phyloP scores from a whole-genome alignment of 2,888 invertebrate species.

The Notodonta dromedarius region DNA sequence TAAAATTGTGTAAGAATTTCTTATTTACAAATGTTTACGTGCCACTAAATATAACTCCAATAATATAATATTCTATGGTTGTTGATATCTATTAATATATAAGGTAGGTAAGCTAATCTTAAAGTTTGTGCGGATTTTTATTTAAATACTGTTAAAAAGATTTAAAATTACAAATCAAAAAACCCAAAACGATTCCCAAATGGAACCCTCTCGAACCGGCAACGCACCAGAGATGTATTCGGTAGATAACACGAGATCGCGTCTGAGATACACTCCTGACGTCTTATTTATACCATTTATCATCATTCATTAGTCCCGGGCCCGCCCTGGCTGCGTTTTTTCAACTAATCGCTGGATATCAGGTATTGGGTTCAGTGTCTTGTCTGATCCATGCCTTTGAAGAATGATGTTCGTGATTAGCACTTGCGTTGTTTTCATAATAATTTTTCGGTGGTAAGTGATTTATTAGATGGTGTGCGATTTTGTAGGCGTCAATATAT shows the following conservation, averaged over 20 bases:
- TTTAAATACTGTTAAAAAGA: not conserved
- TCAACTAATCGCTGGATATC: constrained; percentile 27
- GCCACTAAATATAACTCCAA: too few relatives aligned
- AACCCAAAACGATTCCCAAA: not conserved
- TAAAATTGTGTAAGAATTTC: too few relatives aligned
- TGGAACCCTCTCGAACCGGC: constrained; percentile 10
- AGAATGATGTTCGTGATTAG: not conserved
- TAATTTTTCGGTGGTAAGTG: not conserved
- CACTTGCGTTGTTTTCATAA: not conserved
- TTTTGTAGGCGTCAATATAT: not conserved
- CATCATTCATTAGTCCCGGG: constrained; percentile 46
- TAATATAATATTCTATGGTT: too few relatives aligned
- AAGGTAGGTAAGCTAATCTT: too few relatives aligned
- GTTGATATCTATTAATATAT: too few relatives aligned
- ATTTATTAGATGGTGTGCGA: not conserved
- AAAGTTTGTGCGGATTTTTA: too few relatives aligned
- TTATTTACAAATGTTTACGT: too few relatives aligned
- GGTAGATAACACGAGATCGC: constrained; percentile 43
- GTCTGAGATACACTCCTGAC: constrained; percentile 40
- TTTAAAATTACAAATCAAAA: not conserved
- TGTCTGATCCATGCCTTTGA: constrained; percentile 1
- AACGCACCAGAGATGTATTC: constrained; percentile 29
- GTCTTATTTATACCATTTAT: constrained; percentile 51
- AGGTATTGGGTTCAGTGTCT: constrained; percentile 17
- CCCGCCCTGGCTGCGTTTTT: constrained; percentile 34